Base-by-base conservation (phyloP, 2,797 vertebrate species). In the Scarus forsteni region DNA sequence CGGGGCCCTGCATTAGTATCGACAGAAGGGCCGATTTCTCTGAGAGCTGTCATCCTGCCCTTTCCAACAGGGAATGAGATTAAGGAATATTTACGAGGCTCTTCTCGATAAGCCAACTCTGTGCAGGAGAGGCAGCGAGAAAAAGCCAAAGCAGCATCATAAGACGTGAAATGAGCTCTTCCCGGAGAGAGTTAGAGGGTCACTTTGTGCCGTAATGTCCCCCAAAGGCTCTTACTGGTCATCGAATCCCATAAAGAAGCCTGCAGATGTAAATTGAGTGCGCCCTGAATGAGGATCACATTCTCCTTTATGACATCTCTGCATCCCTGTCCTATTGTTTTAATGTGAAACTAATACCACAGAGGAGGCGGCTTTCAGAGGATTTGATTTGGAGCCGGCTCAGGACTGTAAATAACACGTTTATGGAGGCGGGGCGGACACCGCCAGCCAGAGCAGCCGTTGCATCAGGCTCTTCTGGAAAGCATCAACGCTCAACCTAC, bases 31-130 rank as follows among this genome's bases (percentile, higher is more conserved):
- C 16, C 49, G 59, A 70, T 80, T 66, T 73, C 45, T 73, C 78
- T 62, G 49, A 56, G 60, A 81, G 73, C 59, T 77, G 66, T 83
- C 66, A 0, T 56, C 38, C 34, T 81, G 75, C 70, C 81, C 80
- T 89, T 88, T 86, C 67, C 34, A 60, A 60, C 59, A 46, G 19
- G 60, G 46, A 72, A 82, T 77, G 60, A 83, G 66, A 79, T 80
- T 53, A 80, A 62, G 56, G 51, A 49, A 79, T 75, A 83, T 89
- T 88, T 85, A 87, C n/a, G 54, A 70, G 55, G 43, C 51, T 64
- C 35, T 49, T 73, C 43, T 69, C 66, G 50, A 34, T 66, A 34
- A 53, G n/a, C 51, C 39, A 65, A 39, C 27, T 38, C 14, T n/a
- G 53, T 44, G 19, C 10, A 70, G 55, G 45, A 52, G 63, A 77